Evolutionary conservation across 1,140 invertebrate genomes (phyloP).

Genomic region (Drosophila pseudoobscura): DNA sequence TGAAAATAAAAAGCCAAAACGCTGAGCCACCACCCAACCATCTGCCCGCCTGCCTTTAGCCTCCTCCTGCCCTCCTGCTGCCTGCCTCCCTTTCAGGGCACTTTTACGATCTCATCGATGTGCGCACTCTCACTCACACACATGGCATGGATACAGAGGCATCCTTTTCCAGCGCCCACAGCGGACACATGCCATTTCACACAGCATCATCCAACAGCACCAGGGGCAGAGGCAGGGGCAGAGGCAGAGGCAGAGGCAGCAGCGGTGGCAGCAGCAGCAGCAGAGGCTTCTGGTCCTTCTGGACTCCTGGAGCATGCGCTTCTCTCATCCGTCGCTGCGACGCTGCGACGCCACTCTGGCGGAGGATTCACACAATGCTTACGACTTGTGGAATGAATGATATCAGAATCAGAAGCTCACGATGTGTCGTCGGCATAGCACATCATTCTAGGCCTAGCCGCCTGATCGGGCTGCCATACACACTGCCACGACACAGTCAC

Average conservation of each 20-base stretch:
- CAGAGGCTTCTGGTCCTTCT: constrained; percentile 1
- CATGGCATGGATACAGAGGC: constrained; percentile 1
- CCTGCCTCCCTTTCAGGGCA: constrained; percentile 28
- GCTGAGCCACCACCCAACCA: constrained; percentile 29
- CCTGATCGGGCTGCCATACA: constrained; percentile 76
- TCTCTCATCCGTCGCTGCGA: constrained; percentile 21
- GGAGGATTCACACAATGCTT: constrained; percentile 68
- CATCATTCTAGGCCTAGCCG: constrained; percentile 84
- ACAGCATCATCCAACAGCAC: background rate
- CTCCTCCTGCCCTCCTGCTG: background rate
- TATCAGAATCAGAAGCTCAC: constrained; percentile 77
- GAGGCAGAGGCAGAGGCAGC: constrained; percentile 3
- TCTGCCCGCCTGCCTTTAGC: background rate
- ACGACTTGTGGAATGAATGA: constrained; percentile 83
- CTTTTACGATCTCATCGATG: constrained; percentile 54
- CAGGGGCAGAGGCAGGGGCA: background rate
- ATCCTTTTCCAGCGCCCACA: constrained; percentile 45
- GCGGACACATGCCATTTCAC: constrained; percentile 37
- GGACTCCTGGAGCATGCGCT: constrained; percentile 69
- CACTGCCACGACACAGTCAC: constrained; percentile 12
- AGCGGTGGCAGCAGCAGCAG: constrained; percentile 2
- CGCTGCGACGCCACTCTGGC: constrained; percentile 43
- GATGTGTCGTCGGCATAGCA: constrained; percentile 81
- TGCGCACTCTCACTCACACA: constrained; percentile 13
- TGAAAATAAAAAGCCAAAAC: constrained; percentile 42